A percentile compares a stretch with the other conserved stretches of the same genome.
Conservation (phyloP, 2,113 vertebrate species). For the Indri indri region DNA sequence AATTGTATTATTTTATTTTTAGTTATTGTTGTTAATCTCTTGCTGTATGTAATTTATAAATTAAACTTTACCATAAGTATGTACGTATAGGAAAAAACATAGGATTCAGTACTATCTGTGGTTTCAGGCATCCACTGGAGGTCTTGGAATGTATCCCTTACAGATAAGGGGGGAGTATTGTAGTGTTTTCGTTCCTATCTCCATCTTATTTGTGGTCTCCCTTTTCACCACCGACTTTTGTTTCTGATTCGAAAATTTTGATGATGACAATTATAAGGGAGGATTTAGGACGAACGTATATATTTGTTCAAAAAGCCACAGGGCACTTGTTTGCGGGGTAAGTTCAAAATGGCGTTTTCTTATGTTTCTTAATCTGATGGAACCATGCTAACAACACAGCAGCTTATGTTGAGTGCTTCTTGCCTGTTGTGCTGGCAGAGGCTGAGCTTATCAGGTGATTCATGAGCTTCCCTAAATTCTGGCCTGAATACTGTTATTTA, state of each 20-base stretch:
- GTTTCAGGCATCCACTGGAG: not conserved
- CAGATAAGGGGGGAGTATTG: not conserved
- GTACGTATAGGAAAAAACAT: not conserved
- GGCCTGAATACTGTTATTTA: not conserved
- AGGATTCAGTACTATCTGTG: not conserved
- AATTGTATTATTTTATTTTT: not conserved
- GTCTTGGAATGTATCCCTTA: not conserved
- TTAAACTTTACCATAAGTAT: not conserved
- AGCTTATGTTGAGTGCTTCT: not conserved
- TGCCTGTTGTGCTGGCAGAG: slow-evolving; percentile 38
- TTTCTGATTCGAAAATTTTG: slow-evolving; percentile 34
- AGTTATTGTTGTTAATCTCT: not conserved
- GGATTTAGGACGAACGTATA: not conserved
- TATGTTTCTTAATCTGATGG: not conserved
- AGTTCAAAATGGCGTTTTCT: not conserved
- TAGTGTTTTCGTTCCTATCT: not conserved
- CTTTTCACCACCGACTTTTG: not conserved
- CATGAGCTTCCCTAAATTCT: slow-evolving; percentile 45
- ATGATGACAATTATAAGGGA: not conserved
- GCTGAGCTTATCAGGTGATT: not conserved
- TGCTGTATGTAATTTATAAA: not conserved
- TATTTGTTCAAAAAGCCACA: not conserved
- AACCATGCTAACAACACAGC: not conserved
- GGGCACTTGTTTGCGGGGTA: not conserved
- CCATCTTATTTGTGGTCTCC: not conserved